Evolutionary conservation across 1,140 invertebrate genomes (phyloP), one percentile per base, ranked within the genome.

Genomic region (Zaprionus davidi): DNA sequence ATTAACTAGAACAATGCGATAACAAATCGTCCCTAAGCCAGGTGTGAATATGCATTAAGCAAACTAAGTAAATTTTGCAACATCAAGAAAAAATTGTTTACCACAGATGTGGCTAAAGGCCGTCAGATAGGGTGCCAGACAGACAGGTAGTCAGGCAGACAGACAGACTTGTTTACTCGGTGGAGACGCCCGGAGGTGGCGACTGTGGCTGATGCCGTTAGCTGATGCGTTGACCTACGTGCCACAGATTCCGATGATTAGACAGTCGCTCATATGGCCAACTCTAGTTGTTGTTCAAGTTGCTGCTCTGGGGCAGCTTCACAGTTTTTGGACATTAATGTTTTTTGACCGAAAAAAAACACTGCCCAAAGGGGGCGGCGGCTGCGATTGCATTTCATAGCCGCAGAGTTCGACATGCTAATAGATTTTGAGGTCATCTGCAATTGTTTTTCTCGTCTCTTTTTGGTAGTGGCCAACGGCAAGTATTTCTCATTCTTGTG

Each of bases 361-460:
- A 60, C 49, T 62, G 71, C 79, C 68, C 53, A 15, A 67, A 51
- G 84, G 74, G 78, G 81, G 56, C 72, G 72, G 67, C 65, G 69
- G 55, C 78, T 70, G 41, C 68, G 72, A 81, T 85, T 90, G 85
- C 85, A 85, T 90, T 81, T 83, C 76, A 90, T 90, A 82, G 85
- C 85, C 81, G 79, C 81, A 79, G 85, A 82, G 85, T 90, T 88
- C 85, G 85, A 88, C 85, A 86, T 90, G 82, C 85, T 90, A 90
- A 90, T 90, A 90, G 85, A 90, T 90, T 90, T 90, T 90, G 85
- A 90, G 86, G 85, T 90, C 85, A 85, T 75, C 77, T 85, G 85
- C 85, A 90, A 88, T 81, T 49, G 68, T 67, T 81, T 84, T 76
- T 67, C 76, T 81, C 68, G 55, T 31, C 12, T 26, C 9, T 22